Evolutionary conservation across 2,113 vertebrate species (phyloP).

Genomic region (Gymnobelideus leadbeateri): DNA sequence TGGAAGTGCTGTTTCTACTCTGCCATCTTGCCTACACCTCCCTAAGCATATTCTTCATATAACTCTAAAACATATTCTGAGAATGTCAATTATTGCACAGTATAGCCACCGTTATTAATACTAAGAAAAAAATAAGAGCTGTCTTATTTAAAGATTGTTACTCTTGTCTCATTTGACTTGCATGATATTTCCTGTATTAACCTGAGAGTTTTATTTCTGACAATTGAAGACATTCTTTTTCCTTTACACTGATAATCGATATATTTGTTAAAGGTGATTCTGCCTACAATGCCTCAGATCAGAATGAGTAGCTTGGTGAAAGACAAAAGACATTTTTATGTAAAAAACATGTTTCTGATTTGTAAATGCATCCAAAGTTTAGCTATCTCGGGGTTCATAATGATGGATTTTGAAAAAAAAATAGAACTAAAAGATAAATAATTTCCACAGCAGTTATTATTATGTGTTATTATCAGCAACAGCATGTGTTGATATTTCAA

Average conservation of each 20-base stretch:
- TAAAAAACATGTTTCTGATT: conserved; percentile 66
- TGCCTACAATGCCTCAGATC: neutral
- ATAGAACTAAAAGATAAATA: conserved; percentile 71
- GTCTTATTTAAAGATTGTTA: neutral
- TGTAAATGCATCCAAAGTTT: conserved; percentile 66
- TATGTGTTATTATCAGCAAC: conserved; percentile 75
- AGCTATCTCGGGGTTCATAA: conserved; percentile 59
- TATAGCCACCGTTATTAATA: too few relatives aligned
- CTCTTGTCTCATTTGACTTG: neutral
- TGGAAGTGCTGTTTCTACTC: too few relatives aligned
- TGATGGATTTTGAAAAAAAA: conserved; percentile 75
- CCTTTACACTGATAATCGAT: neutral
- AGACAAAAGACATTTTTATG: conserved; percentile 7
- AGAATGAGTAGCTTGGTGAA: conserved; percentile 22
- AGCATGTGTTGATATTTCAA: conserved; percentile 77
- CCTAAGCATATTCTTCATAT: too few relatives aligned
- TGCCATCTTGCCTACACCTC: too few relatives aligned
- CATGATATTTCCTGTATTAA: neutral
- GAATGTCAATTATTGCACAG: too few relatives aligned
- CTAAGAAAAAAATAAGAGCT: neutral
- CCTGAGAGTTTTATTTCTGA: neutral
- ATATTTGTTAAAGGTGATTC: neutral
- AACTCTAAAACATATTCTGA: too few relatives aligned
- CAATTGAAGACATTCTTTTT: neutral
- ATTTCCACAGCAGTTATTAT: conserved; percentile 76